Percentiles rank a stretch among this genome's conserved stretches.
These are phyloP conservation scores for Aricia agestis DNA, from an alignment of 1,140 invertebrate species.

Conservation along the genomic window DNA sequence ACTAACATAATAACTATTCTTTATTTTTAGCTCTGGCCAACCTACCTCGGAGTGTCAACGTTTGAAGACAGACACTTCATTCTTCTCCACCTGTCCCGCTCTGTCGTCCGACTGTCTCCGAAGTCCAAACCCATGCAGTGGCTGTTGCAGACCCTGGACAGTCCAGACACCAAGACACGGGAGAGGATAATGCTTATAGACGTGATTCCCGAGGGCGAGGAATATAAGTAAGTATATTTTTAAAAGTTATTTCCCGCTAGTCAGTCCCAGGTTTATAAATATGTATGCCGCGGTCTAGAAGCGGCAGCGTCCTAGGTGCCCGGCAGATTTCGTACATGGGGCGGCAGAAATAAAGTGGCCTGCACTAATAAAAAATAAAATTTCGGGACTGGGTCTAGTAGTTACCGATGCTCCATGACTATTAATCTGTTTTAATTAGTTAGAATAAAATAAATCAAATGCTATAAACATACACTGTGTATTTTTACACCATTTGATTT, in stretches of 20 bases:
- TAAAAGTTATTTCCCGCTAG: background rate
- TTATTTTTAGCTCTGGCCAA: slow-evolving; percentile 43
- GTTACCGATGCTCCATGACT: too few species aligned
- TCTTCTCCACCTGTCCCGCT: slow-evolving; percentile 25
- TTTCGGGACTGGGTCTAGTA: too few species aligned
- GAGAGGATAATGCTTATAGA: slow-evolving; percentile 29
- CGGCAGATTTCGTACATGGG: too few species aligned
- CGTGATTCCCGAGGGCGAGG: slow-evolving; percentile 28
- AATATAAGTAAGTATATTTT: slow-evolving; percentile 12
- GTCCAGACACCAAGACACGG: background rate
- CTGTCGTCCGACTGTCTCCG: slow-evolving; percentile 17
- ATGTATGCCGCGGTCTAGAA: too few species aligned
- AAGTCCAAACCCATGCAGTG: slow-evolving; percentile 33
- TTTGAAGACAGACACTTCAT: slow-evolving; percentile 32
- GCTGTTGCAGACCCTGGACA: slow-evolving; percentile 19
- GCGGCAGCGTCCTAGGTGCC: too few species aligned
- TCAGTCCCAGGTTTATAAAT: too few species aligned
- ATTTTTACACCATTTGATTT: too few species aligned
- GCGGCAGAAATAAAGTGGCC: too few species aligned
- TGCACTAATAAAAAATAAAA: too few species aligned
- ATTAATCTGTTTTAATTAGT: too few species aligned
- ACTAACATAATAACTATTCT: slow-evolving; percentile 2
- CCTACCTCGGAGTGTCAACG: slow-evolving; percentile 21
- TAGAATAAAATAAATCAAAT: too few species aligned
- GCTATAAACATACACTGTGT: too few species aligned